These are phyloP conservation scores for Cydia fagiglandana DNA, from an alignment of 1,140 invertebrate species.

Conservation along the genomic window DNA sequence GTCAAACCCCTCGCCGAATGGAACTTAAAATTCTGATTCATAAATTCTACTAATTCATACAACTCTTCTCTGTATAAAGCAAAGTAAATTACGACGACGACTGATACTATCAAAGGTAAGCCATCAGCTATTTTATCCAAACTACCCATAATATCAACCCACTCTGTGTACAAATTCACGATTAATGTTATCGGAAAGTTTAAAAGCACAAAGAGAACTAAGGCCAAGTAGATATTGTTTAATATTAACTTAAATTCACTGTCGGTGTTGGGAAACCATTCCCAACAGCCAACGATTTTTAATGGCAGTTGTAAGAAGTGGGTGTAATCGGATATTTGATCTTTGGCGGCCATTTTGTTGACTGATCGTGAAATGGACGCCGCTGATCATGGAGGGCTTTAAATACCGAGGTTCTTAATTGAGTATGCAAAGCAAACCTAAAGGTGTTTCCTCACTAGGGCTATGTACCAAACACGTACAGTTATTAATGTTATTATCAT, in stretches of 20 bases:
- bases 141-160: conserved; percentile 58
- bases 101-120: conserved; percentile 53
- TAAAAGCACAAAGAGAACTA: conserved; percentile 54
- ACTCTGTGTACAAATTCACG: conserved; percentile 57
- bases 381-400: background rate
- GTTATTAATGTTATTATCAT: too few relatives aligned
- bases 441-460: background rate
- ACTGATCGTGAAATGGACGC: background rate
- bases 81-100: conserved; percentile 61
- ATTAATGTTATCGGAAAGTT: conserved; percentile 47
- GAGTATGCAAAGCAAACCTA: conserved; percentile 7
- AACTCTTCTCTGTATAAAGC: conserved; percentile 51
- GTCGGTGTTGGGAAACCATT: conserved; percentile 52
- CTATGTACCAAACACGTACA: background rate
- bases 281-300: conserved; percentile 64
- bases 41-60: conserved; percentile 56
- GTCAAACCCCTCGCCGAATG: conserved; percentile 62
- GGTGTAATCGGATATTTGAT: conserved; percentile 48
- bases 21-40: conserved; percentile 61
- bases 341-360: conserved; percentile 16
- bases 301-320: conserved; percentile 57
- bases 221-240: conserved; percentile 56
- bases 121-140: conserved; percentile 62
- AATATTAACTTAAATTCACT: conserved; percentile 43
- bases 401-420: background rate